A percentile compares a stretch with the other conserved stretches of the same genome.
phyloP scores from a whole-genome alignment of 2,797 vertebrate species.

The Alectoris magna region DNA sequence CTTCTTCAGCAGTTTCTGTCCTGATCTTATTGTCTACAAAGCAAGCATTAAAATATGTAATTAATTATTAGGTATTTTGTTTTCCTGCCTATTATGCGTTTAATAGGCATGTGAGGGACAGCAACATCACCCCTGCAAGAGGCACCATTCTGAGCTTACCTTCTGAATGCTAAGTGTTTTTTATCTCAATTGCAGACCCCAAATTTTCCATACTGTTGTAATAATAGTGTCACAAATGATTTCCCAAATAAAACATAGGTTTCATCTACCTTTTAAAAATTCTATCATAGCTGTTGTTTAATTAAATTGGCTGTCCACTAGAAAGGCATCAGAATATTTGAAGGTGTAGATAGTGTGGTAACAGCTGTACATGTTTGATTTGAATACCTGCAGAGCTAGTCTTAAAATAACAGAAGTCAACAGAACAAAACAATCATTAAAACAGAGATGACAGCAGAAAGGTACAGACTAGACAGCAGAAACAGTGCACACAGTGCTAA shows the following conservation, averaged over 20 bases:
- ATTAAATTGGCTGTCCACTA: not conserved
- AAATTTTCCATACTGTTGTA: not conserved
- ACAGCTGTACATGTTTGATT: not conserved
- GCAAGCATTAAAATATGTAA: not conserved
- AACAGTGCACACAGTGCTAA: not conserved
- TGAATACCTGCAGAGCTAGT: not conserved
- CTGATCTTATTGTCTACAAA: constrained; percentile 89
- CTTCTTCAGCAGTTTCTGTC: constrained; percentile 89
- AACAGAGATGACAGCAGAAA: not conserved
- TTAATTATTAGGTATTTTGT: not conserved
- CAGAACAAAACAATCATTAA: not conserved
- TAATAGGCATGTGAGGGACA: not conserved
- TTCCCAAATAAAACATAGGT: not conserved
- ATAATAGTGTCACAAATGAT: not conserved
- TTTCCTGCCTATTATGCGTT: not conserved
- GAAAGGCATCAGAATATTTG: not conserved
- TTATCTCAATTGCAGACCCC: not conserved
- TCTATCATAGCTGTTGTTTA: not conserved
- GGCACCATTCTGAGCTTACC: not conserved
- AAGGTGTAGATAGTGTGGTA: not conserved
- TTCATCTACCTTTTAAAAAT: not conserved
- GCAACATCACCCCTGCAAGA: not conserved
- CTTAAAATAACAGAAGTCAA: not conserved
- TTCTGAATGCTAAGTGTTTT: not conserved
- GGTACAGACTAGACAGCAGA: not conserved